Conservation (phyloP, 2,113 vertebrate species). For the Chrysemys picta region DNA sequence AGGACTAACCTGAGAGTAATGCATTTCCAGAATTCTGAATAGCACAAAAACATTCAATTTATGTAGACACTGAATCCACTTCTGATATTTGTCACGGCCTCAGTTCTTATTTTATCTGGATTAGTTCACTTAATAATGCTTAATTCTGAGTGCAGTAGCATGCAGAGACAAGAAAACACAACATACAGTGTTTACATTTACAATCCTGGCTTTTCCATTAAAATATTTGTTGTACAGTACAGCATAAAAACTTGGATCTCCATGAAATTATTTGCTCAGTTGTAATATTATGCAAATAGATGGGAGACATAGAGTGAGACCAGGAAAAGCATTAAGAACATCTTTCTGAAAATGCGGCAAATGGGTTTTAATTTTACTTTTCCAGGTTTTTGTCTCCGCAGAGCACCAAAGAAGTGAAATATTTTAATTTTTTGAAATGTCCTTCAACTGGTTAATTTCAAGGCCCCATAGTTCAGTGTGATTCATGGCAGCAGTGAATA, state of each 20-base stretch:
- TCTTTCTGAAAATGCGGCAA: constrained; percentile 21
- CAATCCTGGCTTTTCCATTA: not conserved
- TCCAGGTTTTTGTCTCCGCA: not conserved
- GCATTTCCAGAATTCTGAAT: not conserved
- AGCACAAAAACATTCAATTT: not conserved
- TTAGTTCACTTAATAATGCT: constrained; percentile 10
- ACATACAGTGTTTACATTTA: constrained; percentile 11
- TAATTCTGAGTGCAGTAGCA: not conserved
- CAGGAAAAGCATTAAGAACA: constrained; percentile 19
- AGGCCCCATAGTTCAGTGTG: constrained; percentile 49
- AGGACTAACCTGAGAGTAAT: not conserved
- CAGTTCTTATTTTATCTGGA: not conserved
- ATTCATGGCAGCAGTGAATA: constrained; percentile 75
- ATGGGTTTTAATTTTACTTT: not conserved
- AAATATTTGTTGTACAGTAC: constrained; percentile 13
- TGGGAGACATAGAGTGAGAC: not conserved
- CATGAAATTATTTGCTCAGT: constrained; percentile 37
- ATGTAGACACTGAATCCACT: not conserved
- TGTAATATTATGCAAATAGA: constrained; percentile 28
- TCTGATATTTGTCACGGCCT: not conserved
- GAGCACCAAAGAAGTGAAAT: constrained; percentile 13
- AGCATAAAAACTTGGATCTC: constrained; percentile 25
- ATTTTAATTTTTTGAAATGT: constrained; percentile 51
- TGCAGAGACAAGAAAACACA: not conserved
- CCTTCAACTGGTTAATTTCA: constrained; percentile 76